Evolutionary conservation across 1,140 invertebrate genomes (phyloP).

Genomic region (Solen grandis): DNA sequence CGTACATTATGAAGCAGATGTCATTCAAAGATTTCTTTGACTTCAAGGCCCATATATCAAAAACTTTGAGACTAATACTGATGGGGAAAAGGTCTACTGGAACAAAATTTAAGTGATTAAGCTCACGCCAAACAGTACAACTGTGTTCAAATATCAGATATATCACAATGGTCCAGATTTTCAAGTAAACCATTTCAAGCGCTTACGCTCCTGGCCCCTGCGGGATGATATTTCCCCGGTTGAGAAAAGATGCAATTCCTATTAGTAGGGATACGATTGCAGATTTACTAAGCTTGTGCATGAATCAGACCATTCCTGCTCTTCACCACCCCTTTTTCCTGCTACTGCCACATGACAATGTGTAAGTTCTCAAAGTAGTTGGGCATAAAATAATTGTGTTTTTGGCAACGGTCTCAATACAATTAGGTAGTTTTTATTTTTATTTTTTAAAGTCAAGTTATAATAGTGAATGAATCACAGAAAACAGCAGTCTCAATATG

Average conservation of each 20-base stretch:
- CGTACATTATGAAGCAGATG: conserved; percentile 5
- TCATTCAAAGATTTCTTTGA: background rate
- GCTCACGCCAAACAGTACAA: background rate
- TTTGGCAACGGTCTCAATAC: too few relatives aligned
- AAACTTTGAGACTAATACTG: conserved; percentile 17
- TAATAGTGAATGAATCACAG: too few relatives aligned
- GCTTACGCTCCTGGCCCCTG: background rate
- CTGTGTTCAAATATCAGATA: background rate
- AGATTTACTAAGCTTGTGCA: background rate
- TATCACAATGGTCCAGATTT: background rate
- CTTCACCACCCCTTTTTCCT: conserved; percentile 28
- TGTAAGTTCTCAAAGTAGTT: too few relatives aligned
- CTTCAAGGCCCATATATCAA: background rate
- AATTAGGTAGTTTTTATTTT: too few relatives aligned
- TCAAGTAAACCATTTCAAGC: background rate
- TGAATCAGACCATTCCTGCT: background rate
- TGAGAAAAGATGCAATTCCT: background rate
- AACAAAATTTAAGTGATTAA: background rate
- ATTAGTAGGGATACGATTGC: conserved; percentile 2
- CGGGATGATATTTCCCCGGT: background rate
- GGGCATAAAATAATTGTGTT: too few relatives aligned
- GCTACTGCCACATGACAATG: background rate
- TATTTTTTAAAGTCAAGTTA: too few relatives aligned
- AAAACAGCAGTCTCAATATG: too few relatives aligned
- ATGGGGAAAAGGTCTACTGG: conserved; percentile 20